Conservation (phyloP, 2,888 invertebrate genomes). For the Epiblema foenella region DNA sequence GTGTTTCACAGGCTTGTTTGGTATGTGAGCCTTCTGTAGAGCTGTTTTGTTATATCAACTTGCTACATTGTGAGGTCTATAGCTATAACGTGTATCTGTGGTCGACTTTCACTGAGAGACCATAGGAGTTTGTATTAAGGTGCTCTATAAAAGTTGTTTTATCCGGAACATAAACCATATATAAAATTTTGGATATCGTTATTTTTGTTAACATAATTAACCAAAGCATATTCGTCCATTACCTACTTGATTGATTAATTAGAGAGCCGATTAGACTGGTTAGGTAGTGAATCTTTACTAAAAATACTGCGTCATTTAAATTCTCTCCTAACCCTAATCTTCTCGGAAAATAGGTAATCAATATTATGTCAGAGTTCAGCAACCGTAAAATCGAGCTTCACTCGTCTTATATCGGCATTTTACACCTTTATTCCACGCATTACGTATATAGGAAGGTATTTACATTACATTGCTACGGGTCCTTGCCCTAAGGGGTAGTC, state of each 20-base stretch:
- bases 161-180: neutral
- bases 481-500: slow-evolving; percentile 36
- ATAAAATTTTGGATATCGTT: no score
- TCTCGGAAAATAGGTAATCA: neutral
- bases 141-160: neutral
- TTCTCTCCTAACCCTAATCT: neutral
- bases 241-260: slow-evolving; percentile 2
- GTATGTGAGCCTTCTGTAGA: neutral
- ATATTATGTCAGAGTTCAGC: neutral
- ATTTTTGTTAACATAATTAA: neutral
- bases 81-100: slow-evolving; percentile 2
- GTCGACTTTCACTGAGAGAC: slow-evolving; percentile 24
- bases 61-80: neutral
- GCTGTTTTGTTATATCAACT: neutral
- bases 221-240: neutral
- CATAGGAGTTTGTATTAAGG: neutral
- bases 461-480: slow-evolving; percentile 24
- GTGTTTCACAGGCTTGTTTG: slow-evolving; percentile 21
- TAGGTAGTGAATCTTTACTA: neutral
- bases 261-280: neutral
- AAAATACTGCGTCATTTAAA: no score
- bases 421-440: slow-evolving; percentile 13
- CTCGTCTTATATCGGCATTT: slow-evolving; percentile 15
- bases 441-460: slow-evolving; percentile 24
- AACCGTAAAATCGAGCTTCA: slow-evolving; percentile 1